phyloP scores from a whole-genome alignment of 2,797 vertebrate genomes.

The Trematomus bernacchii region DNA sequence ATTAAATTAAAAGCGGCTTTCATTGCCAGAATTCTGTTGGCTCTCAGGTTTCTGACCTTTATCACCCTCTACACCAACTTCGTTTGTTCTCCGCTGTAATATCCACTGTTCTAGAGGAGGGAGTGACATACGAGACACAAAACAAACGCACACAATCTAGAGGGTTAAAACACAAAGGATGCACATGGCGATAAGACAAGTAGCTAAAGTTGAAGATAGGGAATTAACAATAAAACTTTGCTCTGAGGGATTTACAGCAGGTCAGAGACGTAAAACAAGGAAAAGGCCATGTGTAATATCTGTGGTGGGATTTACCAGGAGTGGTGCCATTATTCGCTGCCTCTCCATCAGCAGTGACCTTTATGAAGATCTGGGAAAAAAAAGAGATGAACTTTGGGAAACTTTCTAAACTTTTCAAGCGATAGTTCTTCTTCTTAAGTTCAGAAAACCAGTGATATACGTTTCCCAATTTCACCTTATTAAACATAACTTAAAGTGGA shows the following conservation, averaged over 20 bases:
- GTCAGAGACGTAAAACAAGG: slow-evolving; percentile 54
- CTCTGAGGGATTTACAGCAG: slow-evolving; percentile 27
- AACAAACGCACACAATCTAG: slow-evolving; percentile 49
- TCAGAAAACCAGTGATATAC: neutral
- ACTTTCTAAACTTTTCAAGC: slow-evolving; percentile 29
- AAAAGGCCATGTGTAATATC: slow-evolving; percentile 57
- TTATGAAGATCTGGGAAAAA: slow-evolving; percentile 94
- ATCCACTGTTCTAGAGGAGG: slow-evolving; percentile 84
- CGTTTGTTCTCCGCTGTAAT: slow-evolving; percentile 78
- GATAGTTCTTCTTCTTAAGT: neutral
- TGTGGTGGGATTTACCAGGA: slow-evolving; percentile 76
- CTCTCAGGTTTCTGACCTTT: slow-evolving; percentile 78
- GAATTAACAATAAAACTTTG: slow-evolving; percentile 28
- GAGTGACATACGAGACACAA: slow-evolving; percentile 43
- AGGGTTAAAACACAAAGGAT: slow-evolving; percentile 33
- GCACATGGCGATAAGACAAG: slow-evolving; percentile 2
- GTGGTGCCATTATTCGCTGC: slow-evolving; percentile 74
- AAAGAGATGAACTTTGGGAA: slow-evolving; percentile 31
- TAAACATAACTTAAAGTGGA: neutral
- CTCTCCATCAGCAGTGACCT: slow-evolving; percentile 92
- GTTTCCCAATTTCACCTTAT: neutral
- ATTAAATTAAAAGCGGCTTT: slow-evolving; percentile 11
- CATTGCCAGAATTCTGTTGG: slow-evolving; percentile 20
- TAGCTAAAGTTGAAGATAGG: neutral
- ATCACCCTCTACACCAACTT: slow-evolving; percentile 57